Percentiles rank a stretch among this genome's conserved stretches.
These are phyloP conservation scores for Dromiciops gliroides DNA, from an alignment of 2,113 vertebrate genomes.

Conservation along the genomic window DNA sequence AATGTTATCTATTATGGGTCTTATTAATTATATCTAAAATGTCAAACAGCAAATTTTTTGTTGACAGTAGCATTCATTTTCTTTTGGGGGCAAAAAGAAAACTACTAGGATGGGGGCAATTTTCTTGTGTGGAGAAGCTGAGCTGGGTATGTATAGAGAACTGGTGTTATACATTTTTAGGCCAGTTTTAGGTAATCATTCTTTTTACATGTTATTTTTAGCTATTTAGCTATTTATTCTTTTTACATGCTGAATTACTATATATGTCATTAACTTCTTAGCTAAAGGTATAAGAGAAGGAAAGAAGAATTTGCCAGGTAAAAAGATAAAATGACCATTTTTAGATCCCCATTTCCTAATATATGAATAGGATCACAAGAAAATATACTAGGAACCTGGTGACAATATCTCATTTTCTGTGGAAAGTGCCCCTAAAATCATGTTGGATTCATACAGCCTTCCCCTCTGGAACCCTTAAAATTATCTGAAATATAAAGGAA, in stretches of 20 bases:
- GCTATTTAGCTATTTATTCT: neutral
- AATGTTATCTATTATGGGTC: constrained; percentile 52
- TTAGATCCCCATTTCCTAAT: neutral
- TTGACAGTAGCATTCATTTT: constrained; percentile 51
- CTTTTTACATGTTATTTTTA: neutral
- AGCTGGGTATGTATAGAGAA: neutral
- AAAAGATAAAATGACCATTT: neutral
- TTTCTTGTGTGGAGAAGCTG: constrained; percentile 22
- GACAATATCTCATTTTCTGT: neutral
- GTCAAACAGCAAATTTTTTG: constrained; percentile 52
- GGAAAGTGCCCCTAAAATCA: neutral
- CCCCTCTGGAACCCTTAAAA: neutral
- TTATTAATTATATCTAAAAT: constrained; percentile 61
- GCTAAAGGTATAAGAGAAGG: constrained; percentile 28
- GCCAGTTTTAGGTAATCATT: neutral
- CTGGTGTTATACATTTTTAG: constrained; percentile 15
- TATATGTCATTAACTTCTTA: constrained; percentile 1
- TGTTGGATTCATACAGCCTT: neutral
- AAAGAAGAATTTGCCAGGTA: neutral
- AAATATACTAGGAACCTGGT: neutral
- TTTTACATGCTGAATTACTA: neutral
- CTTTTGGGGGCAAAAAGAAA: constrained; percentile 17
- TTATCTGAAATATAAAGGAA: no score
- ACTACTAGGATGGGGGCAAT: constrained; percentile 30
- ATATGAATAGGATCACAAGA: neutral